Conservation (phyloP, 2,113 vertebrate species). For the Scomber colias region DNA sequence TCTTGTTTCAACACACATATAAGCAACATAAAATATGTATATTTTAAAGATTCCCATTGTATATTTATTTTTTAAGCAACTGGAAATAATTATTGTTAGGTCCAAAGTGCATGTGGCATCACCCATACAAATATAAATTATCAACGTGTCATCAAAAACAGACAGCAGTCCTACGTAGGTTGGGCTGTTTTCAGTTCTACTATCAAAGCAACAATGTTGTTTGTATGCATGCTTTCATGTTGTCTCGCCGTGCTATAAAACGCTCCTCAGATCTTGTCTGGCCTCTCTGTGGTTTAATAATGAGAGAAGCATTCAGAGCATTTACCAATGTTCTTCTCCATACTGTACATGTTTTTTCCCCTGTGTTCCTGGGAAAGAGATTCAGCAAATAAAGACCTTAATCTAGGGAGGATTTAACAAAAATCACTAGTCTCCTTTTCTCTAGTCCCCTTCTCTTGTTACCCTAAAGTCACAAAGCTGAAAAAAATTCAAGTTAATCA, state of each 20-base stretch:
- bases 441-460: conserved; percentile 19
- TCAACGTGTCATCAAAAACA: not conserved
- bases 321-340: conserved; percentile 46
- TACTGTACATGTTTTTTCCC: conserved; percentile 56
- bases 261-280: conserved; percentile 13
- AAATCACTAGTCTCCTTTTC: conserved; percentile 60
- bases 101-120: not conserved
- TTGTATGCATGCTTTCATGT: conserved; percentile 55
- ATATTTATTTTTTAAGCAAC: no score
- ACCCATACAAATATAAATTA: not conserved
- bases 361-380: conserved; percentile 72
- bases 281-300: conserved; percentile 69
- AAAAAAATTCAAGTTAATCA: conserved; percentile 51
- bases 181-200: not conserved
- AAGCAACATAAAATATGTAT: no score
- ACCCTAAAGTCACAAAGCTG: conserved; percentile 44
- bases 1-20: no score
- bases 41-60: no score
- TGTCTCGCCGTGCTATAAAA: conserved; percentile 13
- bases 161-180: not conserved
- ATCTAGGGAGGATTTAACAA: conserved; percentile 72
- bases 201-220: conserved; percentile 60
- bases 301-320: conserved; percentile 73
- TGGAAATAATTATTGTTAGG: not conserved
- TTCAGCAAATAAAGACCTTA: conserved; percentile 71